Base-by-base conservation (phyloP, 2,113 vertebrate genomes). In the Tragelaphus strepsiceros region DNA sequence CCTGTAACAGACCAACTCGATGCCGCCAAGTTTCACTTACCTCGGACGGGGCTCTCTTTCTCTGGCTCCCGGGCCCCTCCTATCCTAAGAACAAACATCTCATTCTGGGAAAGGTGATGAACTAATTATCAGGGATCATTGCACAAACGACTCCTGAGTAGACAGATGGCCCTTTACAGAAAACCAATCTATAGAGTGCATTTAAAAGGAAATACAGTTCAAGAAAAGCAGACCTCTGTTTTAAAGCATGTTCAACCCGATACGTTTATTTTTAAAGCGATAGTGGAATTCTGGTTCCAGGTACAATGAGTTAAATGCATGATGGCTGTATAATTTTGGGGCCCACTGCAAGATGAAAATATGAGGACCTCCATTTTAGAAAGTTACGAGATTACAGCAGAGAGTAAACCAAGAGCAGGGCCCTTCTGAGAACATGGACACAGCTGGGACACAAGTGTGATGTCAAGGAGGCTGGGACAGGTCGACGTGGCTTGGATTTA, bases 381-480 rank as follows among this genome's bases (percentile, higher is more conserved):
- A 59, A 35, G 12, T 51, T 3, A 51, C 35, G 51, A 88, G 53
- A 46, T 74, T 81, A 7, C 15, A 24, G 26, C 28, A 58, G 39
- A 74, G 16, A 24, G 19, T 6, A 14, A 51, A 80, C n/a, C 82
- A 16, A 6, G 51, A 4, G 5, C 19, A 4, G 6, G 2, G 39
- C 39, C 12, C 22, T 35, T 54, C 71, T 11, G 35, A 56, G 77
- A 3, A 6, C 1, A 1, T 14, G 26, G 3, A 2, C 43, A 12
- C 3, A 6, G 61, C 28, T 1, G 8, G 46, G n/a, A 77, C 19
- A 7, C 35, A 49, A 54, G 14, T 0, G 32, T 7, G 53, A 4
- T 2, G 0, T 35, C 22, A 4, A 83, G 30, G 19, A 3, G 2
- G 56, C 16, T 0, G 0, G 39, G 7, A 11, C 17, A 0, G 30